Conservation (phyloP, 2,797 vertebrate species). For the Acanthurus leucopareius region DNA sequence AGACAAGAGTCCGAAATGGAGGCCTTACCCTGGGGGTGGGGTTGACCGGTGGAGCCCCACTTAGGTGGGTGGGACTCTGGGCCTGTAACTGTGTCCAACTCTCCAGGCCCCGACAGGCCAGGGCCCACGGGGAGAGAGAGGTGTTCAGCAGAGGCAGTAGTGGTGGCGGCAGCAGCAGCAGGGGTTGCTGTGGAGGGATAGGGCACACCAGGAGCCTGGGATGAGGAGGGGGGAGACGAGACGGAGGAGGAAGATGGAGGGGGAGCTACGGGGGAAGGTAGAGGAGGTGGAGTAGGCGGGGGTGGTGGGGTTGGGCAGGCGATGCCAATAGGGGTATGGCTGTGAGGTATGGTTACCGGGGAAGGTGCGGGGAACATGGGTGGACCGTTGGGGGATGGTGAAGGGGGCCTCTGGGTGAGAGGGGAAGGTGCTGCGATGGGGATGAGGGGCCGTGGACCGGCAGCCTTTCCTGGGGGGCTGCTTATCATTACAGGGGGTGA, state of each 20-base stretch:
- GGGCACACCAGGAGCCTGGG: slow-evolving; percentile 97
- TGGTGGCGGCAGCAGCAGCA: slow-evolving; percentile 93
- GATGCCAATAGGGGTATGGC: slow-evolving; percentile 82
- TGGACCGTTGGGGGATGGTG: slow-evolving; percentile 89
- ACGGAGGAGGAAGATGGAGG: slow-evolving; percentile 86
- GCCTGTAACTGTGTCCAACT: slow-evolving; percentile 90
- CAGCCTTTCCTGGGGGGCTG: slow-evolving; percentile 94
- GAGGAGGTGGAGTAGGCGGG: slow-evolving; percentile 83
- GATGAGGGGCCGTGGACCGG: slow-evolving; percentile 92
- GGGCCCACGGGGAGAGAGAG: slow-evolving; percentile 87
- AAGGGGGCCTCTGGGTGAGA: slow-evolving; percentile 89
- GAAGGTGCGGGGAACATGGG: slow-evolving; percentile 86
- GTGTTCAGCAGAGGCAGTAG: slow-evolving; percentile 89
- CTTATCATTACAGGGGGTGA: slow-evolving; percentile 98
- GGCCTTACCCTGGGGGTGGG: slow-evolving; percentile 94
- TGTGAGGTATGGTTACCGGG: slow-evolving; percentile 74
- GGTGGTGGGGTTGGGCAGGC: slow-evolving; percentile 86
- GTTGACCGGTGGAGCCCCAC: slow-evolving; percentile 88
- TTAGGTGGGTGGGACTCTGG: slow-evolving; percentile 87
- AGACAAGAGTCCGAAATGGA: slow-evolving; percentile 61
- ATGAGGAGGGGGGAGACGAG: slow-evolving; percentile 89
- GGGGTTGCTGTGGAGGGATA: slow-evolving; percentile 98
- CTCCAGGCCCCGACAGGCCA: slow-evolving; percentile 89
- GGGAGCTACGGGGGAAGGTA: slow-evolving; percentile 84
- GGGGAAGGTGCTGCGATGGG: slow-evolving; percentile 90